Evolutionary conservation across 2,113 vertebrate genomes (phyloP).

Genomic region (Cochlearius cochlearius): DNA sequence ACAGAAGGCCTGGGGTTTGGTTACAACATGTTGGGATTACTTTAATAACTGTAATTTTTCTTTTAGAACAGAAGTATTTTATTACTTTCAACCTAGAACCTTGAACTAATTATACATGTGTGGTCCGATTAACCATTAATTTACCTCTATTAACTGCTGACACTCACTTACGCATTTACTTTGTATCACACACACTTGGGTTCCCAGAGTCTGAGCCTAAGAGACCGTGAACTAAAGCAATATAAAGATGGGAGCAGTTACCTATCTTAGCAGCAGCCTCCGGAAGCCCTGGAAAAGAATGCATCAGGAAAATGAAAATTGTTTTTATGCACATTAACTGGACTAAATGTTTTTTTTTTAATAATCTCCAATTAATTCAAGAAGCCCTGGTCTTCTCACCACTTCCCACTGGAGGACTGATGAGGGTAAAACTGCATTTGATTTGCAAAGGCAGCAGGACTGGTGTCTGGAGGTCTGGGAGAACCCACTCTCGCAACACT

Average conservation of each 20-base stretch:
- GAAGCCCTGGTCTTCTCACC: not conserved
- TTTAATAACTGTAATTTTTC: conserved; percentile 1
- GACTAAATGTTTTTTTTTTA: not conserved
- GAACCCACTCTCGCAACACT: not conserved
- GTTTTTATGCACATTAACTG: not conserved
- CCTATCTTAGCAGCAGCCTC: not conserved
- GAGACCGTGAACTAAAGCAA: not conserved
- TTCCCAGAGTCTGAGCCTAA: not conserved
- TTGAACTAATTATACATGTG: conserved; percentile 46
- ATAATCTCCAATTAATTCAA: not conserved
- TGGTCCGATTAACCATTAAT: conserved; percentile 36
- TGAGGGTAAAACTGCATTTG: not conserved
- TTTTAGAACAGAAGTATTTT: not conserved
- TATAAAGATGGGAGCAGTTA: not conserved
- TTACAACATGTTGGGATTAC: not conserved
- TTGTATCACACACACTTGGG: not conserved
- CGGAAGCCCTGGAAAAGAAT: not conserved
- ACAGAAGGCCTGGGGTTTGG: not conserved
- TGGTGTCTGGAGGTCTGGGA: not conserved
- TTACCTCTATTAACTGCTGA: conserved; percentile 21
- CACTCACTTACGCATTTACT: not conserved
- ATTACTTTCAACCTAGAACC: not conserved
- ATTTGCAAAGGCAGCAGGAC: not conserved
- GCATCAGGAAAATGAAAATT: not conserved
- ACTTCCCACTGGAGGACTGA: not conserved